phyloP scores from a whole-genome alignment of 1,140 invertebrate species.

The Drosophila quadrilineata region DNA sequence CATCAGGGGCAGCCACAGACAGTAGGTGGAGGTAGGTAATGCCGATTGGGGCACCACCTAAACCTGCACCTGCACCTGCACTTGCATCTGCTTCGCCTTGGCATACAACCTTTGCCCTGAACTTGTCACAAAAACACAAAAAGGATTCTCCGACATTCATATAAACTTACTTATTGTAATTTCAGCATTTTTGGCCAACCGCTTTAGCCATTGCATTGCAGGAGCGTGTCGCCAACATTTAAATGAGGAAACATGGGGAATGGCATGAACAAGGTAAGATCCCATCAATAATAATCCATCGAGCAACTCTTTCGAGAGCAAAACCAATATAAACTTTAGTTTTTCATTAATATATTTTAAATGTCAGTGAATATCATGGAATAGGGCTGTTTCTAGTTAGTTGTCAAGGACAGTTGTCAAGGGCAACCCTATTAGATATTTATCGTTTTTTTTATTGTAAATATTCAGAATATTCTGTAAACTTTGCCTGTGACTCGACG shows the following conservation, averaged over 20 bases:
- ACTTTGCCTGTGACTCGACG: no score
- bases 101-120: conserved; percentile 43
- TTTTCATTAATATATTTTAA: no score
- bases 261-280: conserved; percentile 89
- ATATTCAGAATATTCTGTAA: no score
- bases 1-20: conserved; percentile 34
- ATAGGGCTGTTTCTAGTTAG: no score
- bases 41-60: not conserved
- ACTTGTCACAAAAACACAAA: conserved; percentile 46
- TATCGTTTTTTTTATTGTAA: no score
- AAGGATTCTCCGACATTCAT: conserved; percentile 22
- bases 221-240: conserved; percentile 51
- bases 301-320: not conserved
- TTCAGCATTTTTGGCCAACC: conserved; percentile 60
- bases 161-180: conserved; percentile 29
- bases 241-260: conserved; percentile 86
- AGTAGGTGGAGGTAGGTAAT: conserved; percentile 22
- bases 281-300: not conserved
- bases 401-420: conserved; percentile 44
- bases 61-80: not conserved
- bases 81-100: conserved; percentile 36
- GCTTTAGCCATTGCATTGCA: conserved; percentile 58
- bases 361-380: no score
- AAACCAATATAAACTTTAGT: no score
- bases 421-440: no score